phyloP scores from a whole-genome alignment of 2,888 invertebrate genomes.

The Cheilosia vulpina region DNA sequence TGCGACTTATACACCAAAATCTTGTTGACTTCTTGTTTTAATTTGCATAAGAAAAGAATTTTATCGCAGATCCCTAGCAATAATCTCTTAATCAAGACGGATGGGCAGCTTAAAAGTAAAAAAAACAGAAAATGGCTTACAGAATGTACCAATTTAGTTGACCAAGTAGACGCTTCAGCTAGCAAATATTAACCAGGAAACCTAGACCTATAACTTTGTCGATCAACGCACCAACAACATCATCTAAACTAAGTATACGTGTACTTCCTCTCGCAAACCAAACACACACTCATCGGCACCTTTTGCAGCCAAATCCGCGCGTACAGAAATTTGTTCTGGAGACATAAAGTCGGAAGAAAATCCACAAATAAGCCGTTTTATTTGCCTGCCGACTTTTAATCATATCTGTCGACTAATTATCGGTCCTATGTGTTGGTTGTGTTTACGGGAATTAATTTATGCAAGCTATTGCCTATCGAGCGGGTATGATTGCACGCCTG shows the following conservation, averaged over 20 bases:
- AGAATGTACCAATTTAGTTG: neutral
- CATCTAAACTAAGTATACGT: neutral
- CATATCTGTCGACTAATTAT: constrained; percentile 4
- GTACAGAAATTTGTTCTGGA: neutral
- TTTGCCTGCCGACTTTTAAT: neutral
- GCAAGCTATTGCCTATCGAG: neutral
- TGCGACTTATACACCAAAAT: too few relatives aligned
- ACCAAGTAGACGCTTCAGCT: neutral
- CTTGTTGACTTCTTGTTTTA: too few relatives aligned
- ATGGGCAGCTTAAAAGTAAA: neutral
- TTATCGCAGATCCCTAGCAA: neutral
- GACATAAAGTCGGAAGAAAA: neutral
- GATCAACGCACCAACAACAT: neutral
- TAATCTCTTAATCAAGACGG: neutral
- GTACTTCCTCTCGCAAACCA: neutral
- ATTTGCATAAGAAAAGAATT: too few relatives aligned
- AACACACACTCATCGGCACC: neutral
- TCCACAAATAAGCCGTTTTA: constrained; percentile 3
- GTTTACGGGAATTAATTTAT: constrained; percentile 10
- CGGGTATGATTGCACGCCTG: neutral
- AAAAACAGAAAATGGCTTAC: neutral
- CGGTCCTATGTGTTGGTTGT: neutral
- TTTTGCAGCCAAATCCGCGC: neutral
- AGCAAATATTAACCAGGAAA: neutral
- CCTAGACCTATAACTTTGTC: neutral